phyloP scores from a whole-genome alignment of 2,797 vertebrate genomes.

The Mycteria americana region DNA sequence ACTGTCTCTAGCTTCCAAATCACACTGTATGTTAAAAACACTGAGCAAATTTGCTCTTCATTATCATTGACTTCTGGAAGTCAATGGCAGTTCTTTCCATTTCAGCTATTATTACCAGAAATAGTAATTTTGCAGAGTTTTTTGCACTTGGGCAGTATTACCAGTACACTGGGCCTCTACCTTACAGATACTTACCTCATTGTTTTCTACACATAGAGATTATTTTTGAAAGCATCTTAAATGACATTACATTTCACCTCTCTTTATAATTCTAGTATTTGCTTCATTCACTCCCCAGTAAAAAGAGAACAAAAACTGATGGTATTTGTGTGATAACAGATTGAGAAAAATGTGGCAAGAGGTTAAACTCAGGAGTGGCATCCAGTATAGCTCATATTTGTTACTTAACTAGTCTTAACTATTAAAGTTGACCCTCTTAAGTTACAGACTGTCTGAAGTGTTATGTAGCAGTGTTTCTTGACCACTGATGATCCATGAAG shows the following conservation, averaged over 20 bases:
- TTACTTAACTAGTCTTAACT: neutral
- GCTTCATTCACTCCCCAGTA: neutral
- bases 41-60: neutral
- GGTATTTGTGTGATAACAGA: neutral
- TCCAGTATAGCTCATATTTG: neutral
- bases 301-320: neutral
- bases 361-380: neutral
- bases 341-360: neutral
- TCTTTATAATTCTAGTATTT: neutral
- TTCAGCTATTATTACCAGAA: neutral
- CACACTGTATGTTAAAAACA: neutral
- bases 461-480: neutral
- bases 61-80: neutral
- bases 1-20: neutral
- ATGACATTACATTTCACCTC: neutral
- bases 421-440: neutral
- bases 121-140: neutral
- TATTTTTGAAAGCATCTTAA: neutral
- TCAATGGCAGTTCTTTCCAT: neutral
- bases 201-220: neutral
- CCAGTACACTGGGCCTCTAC: neutral
- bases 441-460: neutral
- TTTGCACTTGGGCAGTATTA: neutral
- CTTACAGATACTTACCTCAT: neutral
- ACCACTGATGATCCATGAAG: neutral